Base-by-base conservation (phyloP, 2,113 vertebrate species). In the Argyrosomus japonicus region DNA sequence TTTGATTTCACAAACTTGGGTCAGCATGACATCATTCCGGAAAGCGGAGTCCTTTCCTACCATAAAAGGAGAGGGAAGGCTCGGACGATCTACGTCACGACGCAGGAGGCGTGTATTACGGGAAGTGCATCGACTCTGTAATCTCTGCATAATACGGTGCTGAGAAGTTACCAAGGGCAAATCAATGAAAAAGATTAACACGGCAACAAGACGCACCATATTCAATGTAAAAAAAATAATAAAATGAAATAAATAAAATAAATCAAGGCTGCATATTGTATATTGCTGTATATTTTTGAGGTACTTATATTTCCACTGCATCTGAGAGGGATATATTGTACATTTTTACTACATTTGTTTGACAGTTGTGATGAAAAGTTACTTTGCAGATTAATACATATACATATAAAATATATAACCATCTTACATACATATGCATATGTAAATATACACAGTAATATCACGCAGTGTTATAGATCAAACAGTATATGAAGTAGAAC, bases 1-100 rank as follows among this genome's bases (percentile, higher is more conserved):
- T 63, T 23, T 70, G 62, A 76, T 86, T 87, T 79, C 47, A 77
- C 74, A 74, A 91, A 86, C 6, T 72, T 88, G 75, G 83, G 54
- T 63, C 72, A 75, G 2, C 50, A 85, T 95, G 93, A 95, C 91
- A 88, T 95, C 91, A 93, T 91, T 77, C 91, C 93, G 93, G 95
- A 94, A 94, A 65, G 21, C 2, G 61, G 82, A 19, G 79, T 72
- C 87, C 89, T 88, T 88, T 19, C n/a, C 74, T 51, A 21, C 95
- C 94, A 95, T 93, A 94, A 94, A 91, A 91, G 94, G 94, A 72
- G 87, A 68, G 76, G 70, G 76, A 70, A 21, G 23, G 21, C 80
- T 93, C 93, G 91, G 92, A 93, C 93, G 90, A 89, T 17, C 21
- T 13, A 85, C 94, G 94, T 95, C 94, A 94, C 82, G 5, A 1